Evolutionary conservation across 2,797 vertebrate genomes (phyloP).

Genomic region (Cottoperca gobio): DNA sequence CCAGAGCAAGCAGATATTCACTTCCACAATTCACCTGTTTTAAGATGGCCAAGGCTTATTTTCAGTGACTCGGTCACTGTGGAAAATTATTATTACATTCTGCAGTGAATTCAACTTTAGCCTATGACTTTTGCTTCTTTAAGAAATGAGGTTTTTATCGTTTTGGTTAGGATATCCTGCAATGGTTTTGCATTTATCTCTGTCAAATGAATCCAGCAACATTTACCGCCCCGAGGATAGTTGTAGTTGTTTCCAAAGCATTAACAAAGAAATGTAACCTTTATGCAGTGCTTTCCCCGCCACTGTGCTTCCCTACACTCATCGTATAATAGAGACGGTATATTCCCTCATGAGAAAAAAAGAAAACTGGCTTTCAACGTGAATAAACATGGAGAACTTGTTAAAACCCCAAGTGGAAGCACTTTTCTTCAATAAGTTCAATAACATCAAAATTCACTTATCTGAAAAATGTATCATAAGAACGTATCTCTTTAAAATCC

Average conservation of each 20-base stretch:
- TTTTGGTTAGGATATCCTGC: not conserved
- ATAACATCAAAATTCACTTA: not conserved
- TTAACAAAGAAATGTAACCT: not conserved
- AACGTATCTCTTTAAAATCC: not conserved
- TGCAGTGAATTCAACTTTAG: not conserved
- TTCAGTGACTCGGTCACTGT: too few relatives aligned
- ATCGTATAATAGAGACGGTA: not conserved
- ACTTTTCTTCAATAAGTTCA: not conserved
- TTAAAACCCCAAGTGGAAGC: not conserved
- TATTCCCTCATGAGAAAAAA: not conserved
- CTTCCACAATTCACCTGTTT: not conserved
- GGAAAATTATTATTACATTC: too few relatives aligned
- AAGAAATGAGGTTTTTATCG: not conserved
- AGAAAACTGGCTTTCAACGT: not conserved
- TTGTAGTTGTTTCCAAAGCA: not conserved
- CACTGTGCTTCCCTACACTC: not conserved
- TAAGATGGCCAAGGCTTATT: not conserved
- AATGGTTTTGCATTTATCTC: not conserved
- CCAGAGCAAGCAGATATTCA: not conserved
- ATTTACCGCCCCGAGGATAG: not conserved
- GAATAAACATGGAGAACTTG: not conserved
- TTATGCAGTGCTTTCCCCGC: not conserved
- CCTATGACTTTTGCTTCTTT: not conserved
- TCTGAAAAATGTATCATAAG: not conserved
- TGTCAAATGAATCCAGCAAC: not conserved